phyloP scores from a whole-genome alignment of 92 coral and sea anemone genomes.

The Porites evermanni region DNA sequence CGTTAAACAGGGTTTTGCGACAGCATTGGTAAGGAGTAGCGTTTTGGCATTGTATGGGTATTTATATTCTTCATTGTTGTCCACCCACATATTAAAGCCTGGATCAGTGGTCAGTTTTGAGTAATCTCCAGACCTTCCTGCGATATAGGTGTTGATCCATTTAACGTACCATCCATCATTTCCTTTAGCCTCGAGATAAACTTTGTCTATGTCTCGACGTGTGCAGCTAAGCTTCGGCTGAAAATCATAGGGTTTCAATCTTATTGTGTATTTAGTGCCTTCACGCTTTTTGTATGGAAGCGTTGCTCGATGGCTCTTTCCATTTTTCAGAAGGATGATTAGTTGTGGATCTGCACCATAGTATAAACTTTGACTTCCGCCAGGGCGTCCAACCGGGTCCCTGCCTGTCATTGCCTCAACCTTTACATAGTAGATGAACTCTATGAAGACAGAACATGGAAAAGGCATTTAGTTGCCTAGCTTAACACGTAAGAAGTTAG shows the following conservation, averaged over 20 bases:
- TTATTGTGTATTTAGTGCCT: constrained; percentile 6
- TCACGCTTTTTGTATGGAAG: not conserved
- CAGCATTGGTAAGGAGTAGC: constrained; percentile 42
- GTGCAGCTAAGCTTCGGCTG: constrained; percentile 23
- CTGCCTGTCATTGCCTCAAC: constrained; percentile 33
- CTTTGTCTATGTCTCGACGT: constrained; percentile 10
- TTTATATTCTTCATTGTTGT: constrained; percentile 13
- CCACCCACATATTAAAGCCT: constrained; percentile 54
- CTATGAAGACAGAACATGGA: no score
- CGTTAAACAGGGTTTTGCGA: constrained; percentile 32
- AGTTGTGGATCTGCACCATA: constrained; percentile 27
- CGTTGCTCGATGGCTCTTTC: not conserved
- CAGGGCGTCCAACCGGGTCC: not conserved
- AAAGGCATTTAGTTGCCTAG: no score
- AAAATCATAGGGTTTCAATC: constrained; percentile 6
- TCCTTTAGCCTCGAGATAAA: constrained; percentile 41
- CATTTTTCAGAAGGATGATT: constrained; percentile 14
- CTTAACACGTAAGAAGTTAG: no score
- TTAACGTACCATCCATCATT: constrained; percentile 38
- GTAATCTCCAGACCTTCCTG: constrained; percentile 4
- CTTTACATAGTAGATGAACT: constrained; percentile 28
- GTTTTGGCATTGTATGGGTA: constrained; percentile 41
- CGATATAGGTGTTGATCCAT: constrained; percentile 27
- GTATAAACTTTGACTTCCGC: not conserved
- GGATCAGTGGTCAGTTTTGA: constrained; percentile 42